Evolutionary conservation across 2,113 vertebrate species (phyloP).

Genomic region (Aythya baeri): DNA sequence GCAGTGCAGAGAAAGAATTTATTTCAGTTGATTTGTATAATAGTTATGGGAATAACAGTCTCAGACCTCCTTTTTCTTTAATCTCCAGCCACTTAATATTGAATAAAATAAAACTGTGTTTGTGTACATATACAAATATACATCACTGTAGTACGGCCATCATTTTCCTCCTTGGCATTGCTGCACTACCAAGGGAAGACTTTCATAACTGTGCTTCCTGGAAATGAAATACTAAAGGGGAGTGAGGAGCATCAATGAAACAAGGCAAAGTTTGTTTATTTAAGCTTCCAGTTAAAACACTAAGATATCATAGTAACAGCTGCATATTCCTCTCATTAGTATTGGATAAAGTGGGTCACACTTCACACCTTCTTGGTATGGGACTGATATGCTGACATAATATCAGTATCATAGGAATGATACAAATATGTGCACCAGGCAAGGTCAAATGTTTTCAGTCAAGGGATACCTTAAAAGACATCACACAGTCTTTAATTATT

Average conservation of each 20-base stretch:
- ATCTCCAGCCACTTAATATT: neutral
- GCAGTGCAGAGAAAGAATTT: neutral
- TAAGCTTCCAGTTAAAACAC: neutral
- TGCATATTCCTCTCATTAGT: neutral
- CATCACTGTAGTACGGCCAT: neutral
- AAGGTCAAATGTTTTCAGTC: neutral
- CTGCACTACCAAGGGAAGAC: neutral
- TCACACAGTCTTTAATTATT: neutral
- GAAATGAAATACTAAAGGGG: neutral
- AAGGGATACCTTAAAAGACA: neutral
- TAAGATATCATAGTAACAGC: neutral
- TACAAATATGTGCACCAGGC: neutral
- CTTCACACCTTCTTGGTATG: neutral
- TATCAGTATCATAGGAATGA: neutral
- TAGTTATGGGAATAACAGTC: conserved; percentile 6
- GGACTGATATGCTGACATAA: neutral
- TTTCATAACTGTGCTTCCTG: neutral
- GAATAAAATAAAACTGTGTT: neutral
- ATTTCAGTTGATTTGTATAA: neutral
- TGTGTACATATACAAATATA: accelerated
- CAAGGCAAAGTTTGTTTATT: neutral
- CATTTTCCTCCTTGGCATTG: neutral
- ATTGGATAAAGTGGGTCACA: neutral
- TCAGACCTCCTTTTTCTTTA: neutral
- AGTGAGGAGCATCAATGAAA: accelerated